Evolutionary conservation across 2,797 vertebrate genomes (phyloP).

Genomic region (Rousettus madagascariensis): DNA sequence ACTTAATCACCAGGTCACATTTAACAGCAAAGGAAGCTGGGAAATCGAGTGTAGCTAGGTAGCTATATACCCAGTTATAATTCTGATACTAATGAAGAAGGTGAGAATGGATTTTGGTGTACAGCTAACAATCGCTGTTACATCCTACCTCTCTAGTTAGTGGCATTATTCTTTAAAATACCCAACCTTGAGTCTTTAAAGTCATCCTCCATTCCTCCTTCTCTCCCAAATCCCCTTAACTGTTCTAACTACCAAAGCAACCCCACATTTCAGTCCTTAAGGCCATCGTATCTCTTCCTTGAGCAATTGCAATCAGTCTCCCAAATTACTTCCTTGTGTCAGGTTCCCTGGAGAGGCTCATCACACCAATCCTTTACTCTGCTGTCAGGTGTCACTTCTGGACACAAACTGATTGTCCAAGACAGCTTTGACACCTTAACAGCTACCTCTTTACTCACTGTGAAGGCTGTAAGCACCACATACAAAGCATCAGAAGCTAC

Average conservation of each 20-base stretch:
- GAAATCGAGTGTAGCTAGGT: background rate
- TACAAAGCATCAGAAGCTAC: background rate
- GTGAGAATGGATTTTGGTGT: background rate
- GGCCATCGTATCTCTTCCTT: background rate
- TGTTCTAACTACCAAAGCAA: background rate
- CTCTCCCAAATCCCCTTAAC: background rate
- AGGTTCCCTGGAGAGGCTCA: background rate
- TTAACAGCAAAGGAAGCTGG: background rate
- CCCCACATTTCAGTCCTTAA: background rate
- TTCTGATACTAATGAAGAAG: background rate
- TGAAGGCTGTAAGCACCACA: background rate
- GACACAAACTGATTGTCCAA: constrained; percentile 32
- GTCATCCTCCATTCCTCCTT: background rate
- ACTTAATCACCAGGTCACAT: background rate
- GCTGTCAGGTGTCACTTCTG: background rate
- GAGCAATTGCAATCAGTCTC: background rate
- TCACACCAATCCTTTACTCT: background rate
- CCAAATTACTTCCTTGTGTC: background rate
- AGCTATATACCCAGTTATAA: background rate
- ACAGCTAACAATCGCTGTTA: background rate
- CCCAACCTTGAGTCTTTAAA: background rate
- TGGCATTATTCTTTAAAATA: background rate
- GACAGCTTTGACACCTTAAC: background rate
- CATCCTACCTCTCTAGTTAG: background rate
- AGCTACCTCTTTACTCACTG: background rate